Percentiles rank a stretch among this genome's conserved stretches.
phyloP scores from a whole-genome alignment of 2,797 vertebrate genomes.

The Rhabdophis nuchalis region DNA sequence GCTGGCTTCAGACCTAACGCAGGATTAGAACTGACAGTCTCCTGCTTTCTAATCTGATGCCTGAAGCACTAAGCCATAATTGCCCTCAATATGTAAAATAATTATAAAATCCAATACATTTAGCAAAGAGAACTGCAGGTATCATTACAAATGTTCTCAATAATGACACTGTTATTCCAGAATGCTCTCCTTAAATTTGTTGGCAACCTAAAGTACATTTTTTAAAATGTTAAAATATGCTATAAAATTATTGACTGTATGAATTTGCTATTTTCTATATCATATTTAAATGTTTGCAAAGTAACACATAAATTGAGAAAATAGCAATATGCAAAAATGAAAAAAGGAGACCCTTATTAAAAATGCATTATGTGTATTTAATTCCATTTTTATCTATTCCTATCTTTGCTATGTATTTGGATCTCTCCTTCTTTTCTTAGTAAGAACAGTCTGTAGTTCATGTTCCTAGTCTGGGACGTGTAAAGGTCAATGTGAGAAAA shows the following conservation, averaged over 20 bases:
- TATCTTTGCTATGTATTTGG: background rate
- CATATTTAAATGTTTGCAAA: background rate
- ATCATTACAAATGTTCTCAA: background rate
- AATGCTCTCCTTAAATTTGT: background rate
- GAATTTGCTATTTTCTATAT: background rate
- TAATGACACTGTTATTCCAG: background rate
- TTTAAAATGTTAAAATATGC: background rate
- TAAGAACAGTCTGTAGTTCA: background rate
- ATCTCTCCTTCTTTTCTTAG: background rate
- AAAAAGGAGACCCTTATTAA: background rate
- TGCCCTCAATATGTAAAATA: background rate
- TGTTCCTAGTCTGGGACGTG: background rate
- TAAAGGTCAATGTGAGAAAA: background rate
- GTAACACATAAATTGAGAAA: background rate
- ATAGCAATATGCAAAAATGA: too few relatives aligned
- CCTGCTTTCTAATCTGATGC: background rate
- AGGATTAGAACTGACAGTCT: background rate
- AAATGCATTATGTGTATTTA: background rate
- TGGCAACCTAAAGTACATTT: background rate
- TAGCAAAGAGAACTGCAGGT: background rate
- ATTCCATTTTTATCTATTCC: background rate
- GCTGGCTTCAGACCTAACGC: background rate
- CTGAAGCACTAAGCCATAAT: background rate
- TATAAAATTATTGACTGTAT: background rate
- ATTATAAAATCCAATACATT: background rate